Evolutionary conservation across 2,888 invertebrate genomes (phyloP).

Genomic region (Pardosa pseudoannulata): DNA sequence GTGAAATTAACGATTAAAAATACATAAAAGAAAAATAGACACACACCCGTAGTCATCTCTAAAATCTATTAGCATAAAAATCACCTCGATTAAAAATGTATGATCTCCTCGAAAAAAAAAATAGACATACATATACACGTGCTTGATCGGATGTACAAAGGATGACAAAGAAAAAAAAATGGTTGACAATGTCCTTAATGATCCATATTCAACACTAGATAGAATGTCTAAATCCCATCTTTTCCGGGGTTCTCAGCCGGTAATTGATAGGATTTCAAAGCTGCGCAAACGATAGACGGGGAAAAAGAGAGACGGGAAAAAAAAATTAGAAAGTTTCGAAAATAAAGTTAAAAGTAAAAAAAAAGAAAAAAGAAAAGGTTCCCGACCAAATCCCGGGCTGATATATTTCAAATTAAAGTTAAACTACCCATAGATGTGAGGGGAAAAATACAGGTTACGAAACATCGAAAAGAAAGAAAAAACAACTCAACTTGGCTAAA

Average conservation of each 20-base stretch:
- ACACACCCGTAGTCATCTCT: too few relatives aligned
- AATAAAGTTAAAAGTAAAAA: conserved; percentile 17
- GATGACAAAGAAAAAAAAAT: too few relatives aligned
- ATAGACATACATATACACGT: too few relatives aligned
- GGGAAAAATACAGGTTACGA: conserved; percentile 69
- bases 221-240: conserved; percentile 48
- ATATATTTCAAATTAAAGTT: conserved; percentile 72
- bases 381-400: conserved; percentile 45
- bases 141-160: too few relatives aligned
- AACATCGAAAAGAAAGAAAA: conserved; percentile 52
- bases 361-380: conserved; percentile 9
- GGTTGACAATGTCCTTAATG: conserved; percentile 38
- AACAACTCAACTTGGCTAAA: conserved; percentile 11
- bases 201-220: conserved; percentile 58
- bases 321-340: conserved; percentile 4
- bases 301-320: background rate
- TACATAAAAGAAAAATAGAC: too few relatives aligned
- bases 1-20: too few relatives aligned
- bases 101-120: too few relatives aligned
- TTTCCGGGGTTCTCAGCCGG: conserved; percentile 29
- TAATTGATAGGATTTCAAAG: conserved; percentile 68
- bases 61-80: too few relatives aligned
- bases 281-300: conserved; percentile 41
- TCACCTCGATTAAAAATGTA: too few relatives aligned
- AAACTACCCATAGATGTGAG: conserved; percentile 59